phyloP scores from a whole-genome alignment of 2,888 invertebrate species.

The Tipula lateralis region DNA sequence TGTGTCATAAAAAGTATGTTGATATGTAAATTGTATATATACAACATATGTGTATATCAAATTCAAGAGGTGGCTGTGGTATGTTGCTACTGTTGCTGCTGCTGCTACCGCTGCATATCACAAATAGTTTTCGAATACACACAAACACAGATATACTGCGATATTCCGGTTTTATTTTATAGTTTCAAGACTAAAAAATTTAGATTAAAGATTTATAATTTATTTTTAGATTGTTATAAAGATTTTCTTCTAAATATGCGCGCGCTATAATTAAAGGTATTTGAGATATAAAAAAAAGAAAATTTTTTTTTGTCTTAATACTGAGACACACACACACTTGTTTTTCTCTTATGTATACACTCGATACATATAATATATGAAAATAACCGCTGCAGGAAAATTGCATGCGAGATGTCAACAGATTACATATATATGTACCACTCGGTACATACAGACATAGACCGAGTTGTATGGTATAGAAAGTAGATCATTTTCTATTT shows the following conservation, averaged over 20 bases:
- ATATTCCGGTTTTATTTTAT: neutral
- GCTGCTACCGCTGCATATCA: neutral
- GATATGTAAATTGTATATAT: neutral
- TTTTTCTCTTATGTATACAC: neutral
- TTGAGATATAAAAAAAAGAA: neutral
- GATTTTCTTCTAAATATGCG: neutral
- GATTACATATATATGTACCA: constrained; percentile 12
- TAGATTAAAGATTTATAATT: neutral
- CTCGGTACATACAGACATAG: neutral
- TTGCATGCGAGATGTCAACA: constrained; percentile 24
- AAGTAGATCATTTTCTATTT: constrained; percentile 15
- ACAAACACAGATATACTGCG: neutral
- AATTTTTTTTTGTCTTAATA: neutral
- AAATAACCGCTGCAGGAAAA: constrained; percentile 19
- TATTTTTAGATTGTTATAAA: constrained; percentile 16
- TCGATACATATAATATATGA: neutral
- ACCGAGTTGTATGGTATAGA: neutral
- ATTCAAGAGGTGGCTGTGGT: neutral
- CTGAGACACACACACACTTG: neutral
- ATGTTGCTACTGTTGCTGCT: neutral
- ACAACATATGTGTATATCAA: neutral
- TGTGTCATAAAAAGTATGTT: neutral
- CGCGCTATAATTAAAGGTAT: constrained; percentile 19
- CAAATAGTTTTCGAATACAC: neutral
- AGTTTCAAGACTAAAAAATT: neutral